phyloP scores from a whole-genome alignment of 2,888 invertebrate species.

The Drosophila mimica region DNA sequence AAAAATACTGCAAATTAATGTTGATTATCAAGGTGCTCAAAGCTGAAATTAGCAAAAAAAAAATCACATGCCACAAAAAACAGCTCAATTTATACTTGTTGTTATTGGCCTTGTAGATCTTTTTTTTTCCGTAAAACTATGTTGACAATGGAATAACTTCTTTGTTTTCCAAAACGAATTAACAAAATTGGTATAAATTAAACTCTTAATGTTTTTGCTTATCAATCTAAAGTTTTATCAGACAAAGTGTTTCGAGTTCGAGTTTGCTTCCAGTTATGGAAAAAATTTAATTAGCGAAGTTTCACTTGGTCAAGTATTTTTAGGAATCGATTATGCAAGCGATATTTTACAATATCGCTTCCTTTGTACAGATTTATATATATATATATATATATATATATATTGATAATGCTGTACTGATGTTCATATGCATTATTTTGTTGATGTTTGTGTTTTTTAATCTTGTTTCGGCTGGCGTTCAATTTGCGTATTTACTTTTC shows the following conservation, averaged over 20 bases:
- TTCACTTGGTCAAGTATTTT: not conserved
- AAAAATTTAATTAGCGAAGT: not conserved
- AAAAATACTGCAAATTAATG: not conserved
- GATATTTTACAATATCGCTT: not conserved
- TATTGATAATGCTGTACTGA: not conserved
- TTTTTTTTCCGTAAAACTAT: not conserved
- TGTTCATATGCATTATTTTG: not conserved
- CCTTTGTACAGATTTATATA: not conserved
- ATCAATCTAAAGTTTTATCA: not conserved
- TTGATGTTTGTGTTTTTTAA: not conserved
- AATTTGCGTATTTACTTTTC: constrained; percentile 20
- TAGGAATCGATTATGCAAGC: not conserved
- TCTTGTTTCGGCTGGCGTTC: constrained; percentile 1
- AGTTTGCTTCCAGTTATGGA: not conserved
- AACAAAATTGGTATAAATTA: not conserved
- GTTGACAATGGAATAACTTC: not conserved
- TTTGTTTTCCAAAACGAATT: not conserved
- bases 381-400: not conserved
- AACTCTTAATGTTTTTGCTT: not conserved
- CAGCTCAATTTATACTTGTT: not conserved
- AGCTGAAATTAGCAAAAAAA: not conserved
- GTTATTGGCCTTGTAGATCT: not conserved
- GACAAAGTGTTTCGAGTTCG: not conserved
- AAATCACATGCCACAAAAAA: not conserved
- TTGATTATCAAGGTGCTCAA: not conserved